Conservation (phyloP, 2,797 vertebrate species). For the Sebastes baramenuke region DNA sequence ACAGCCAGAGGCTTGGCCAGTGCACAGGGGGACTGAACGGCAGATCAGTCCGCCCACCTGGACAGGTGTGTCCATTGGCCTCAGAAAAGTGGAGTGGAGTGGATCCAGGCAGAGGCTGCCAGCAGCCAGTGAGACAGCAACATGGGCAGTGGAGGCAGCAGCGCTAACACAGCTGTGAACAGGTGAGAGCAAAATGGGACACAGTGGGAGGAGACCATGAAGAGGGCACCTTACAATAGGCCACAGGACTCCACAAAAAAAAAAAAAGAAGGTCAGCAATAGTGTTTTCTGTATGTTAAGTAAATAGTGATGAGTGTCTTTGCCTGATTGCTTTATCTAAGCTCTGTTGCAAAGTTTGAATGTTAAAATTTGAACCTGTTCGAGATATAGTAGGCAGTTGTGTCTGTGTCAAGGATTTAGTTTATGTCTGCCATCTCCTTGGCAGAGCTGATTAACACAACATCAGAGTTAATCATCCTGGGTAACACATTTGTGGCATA, state of each 20-base stretch:
- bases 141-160: slow-evolving; percentile 82
- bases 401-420: slow-evolving; percentile 11
- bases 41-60: slow-evolving; percentile 64
- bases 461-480: slow-evolving; percentile 6
- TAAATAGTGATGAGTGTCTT: not conserved
- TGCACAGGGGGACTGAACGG: slow-evolving; percentile 38
- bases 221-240: not conserved
- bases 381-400: not conserved
- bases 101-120: slow-evolving; percentile 40
- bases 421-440: not conserved
- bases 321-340: not conserved
- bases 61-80: slow-evolving; percentile 53
- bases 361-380: not conserved
- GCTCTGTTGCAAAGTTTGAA: not conserved
- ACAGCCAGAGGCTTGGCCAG: slow-evolving; percentile 48
- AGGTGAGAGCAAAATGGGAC: slow-evolving; percentile 67
- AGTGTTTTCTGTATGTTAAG: not conserved
- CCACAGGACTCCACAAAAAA: not conserved
- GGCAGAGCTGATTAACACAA: slow-evolving; percentile 38
- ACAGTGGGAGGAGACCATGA: not conserved
- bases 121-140: slow-evolving; percentile 40
- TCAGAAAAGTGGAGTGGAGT: slow-evolving; percentile 18
- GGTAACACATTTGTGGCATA: not conserved
- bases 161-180: slow-evolving; percentile 46
- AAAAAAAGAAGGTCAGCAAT: not conserved